Percentiles rank a stretch among this genome's conserved stretches.
Evolutionary conservation across 2,888 invertebrate species (phyloP).

Genomic region (Lysandra coridon): DNA sequence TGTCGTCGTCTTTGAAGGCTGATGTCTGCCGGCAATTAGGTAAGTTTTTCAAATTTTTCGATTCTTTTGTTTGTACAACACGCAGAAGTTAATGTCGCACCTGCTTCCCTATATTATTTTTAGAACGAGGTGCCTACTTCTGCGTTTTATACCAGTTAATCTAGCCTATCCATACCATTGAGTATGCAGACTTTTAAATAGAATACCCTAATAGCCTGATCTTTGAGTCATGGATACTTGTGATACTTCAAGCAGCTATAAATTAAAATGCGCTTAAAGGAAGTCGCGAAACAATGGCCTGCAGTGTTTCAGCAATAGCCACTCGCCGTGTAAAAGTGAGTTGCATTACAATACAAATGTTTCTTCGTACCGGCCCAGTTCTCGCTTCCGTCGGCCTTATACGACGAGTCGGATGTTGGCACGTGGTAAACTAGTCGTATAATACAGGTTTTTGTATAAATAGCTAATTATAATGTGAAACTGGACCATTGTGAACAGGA

Average conservation of each 20-base stretch:
- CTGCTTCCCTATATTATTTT: neutral
- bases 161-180: too few species aligned
- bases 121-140: neutral
- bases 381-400: constrained; percentile 38
- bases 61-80: neutral
- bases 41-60: constrained; percentile 45
- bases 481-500: constrained; percentile 24
- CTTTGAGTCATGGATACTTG: neutral
- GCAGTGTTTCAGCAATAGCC: constrained; percentile 13
- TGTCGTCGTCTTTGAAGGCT: constrained; percentile 90
- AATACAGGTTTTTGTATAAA: constrained; percentile 23
- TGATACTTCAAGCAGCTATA: neutral
- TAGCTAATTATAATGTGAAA: constrained; percentile 22
- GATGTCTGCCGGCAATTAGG: constrained; percentile 95
- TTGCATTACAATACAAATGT: constrained; percentile 26
- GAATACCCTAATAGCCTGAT: neutral
- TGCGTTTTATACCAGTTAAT: too few species aligned
- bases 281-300: constrained; percentile 32
- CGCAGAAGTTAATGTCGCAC: neutral
- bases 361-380: constrained; percentile 4
- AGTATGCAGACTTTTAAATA: neutral
- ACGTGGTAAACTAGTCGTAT: constrained; percentile 39
- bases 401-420: constrained; percentile 35
- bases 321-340: constrained; percentile 14
- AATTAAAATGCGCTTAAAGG: neutral